Base-by-base conservation (phyloP, 2,113 vertebrate species). In the Aplodontia rufa region DNA sequence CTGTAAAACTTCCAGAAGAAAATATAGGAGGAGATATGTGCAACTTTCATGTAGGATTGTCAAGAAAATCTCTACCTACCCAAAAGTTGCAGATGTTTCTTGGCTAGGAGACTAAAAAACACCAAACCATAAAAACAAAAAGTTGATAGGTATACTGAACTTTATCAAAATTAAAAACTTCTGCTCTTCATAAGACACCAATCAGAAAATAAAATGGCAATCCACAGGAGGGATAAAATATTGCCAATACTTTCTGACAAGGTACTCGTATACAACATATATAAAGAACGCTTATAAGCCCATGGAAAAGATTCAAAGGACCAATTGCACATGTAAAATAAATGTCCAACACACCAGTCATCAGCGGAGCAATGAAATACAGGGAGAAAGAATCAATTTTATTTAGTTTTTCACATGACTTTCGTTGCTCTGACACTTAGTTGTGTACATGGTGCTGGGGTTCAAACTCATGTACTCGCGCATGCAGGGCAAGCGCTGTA, bases 141-240 rank as follows among this genome's bases (percentile, higher is more conserved):
- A 76, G 76, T 71, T 40, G 75, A 91, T 40, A 66, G 60, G 71
- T 37, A 81, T 19, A 32, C 3, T 60, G 32, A 35, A 87, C 66
- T n/a, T 88, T 5, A 42, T 72, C 32, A 93, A 80, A 97, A 87
- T 79, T 55, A 66, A 78, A 94, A 83, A 72, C 17, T 30, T 90
- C 60, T 62, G 28, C 53, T 96, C 66, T 91, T 94, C 47, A 30
- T 42, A 93, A 95, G 47, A 62, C 4, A 53, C 62, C 66, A 53
- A 26, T 53, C 91, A 89, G n/a, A 91, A 94, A 96, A 95, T n/a
- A 51, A 93, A 96, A 91, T 78, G 28, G 37, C n/a, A 69, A 91
- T 42, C 8, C 64, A 78, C 32, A 72, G 14, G 1, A 84, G 32
- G 40, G 53, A 74, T 49, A 72, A 93, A 93, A 92, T 93, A 87